These are phyloP conservation scores for Urechis unicinctus DNA, from an alignment of 2,888 invertebrate genomes.

Conservation along the genomic window DNA sequence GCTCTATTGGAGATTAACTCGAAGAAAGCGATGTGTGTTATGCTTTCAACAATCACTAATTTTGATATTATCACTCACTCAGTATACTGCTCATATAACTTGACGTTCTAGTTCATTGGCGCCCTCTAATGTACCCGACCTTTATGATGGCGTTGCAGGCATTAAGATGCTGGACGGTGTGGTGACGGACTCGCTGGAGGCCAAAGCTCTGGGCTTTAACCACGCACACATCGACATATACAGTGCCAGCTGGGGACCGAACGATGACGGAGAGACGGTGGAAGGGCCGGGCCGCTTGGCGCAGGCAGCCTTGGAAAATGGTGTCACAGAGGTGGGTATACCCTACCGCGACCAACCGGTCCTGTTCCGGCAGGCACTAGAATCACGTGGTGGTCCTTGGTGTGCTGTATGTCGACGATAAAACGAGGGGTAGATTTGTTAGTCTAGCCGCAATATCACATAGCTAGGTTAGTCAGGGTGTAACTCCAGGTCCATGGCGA, in stretches of 20 bases:
- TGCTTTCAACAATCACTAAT: neutral
- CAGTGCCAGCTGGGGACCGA: constrained; percentile 90
- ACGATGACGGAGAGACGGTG: constrained; percentile 80
- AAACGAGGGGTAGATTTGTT: no score
- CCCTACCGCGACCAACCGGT: no score
- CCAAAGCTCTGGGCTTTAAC: constrained; percentile 72
- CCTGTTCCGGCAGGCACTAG: no score
- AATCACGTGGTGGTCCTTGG: no score
- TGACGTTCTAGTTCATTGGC: no score
- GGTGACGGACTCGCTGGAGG: constrained; percentile 81
- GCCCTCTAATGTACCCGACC: no score
- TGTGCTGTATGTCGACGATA: no score
- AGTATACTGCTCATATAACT: neutral
- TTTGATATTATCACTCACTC: neutral
- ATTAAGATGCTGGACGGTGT: constrained; percentile 81
- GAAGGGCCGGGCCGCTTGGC: constrained; percentile 83
- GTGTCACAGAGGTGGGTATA: constrained; percentile 62
- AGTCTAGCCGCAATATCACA: no score
- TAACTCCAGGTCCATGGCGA: no score
- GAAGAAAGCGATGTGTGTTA: no score
- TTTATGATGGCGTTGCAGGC: constrained; percentile 57
- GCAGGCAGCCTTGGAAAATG: constrained; percentile 67
- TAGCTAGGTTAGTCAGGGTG: no score
- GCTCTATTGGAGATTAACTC: no score
- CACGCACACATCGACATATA: constrained; percentile 77